Percentiles rank a stretch among this genome's conserved stretches.
Evolutionary conservation across 2,797 vertebrate species (phyloP).

Genomic region (Manis javanica): DNA sequence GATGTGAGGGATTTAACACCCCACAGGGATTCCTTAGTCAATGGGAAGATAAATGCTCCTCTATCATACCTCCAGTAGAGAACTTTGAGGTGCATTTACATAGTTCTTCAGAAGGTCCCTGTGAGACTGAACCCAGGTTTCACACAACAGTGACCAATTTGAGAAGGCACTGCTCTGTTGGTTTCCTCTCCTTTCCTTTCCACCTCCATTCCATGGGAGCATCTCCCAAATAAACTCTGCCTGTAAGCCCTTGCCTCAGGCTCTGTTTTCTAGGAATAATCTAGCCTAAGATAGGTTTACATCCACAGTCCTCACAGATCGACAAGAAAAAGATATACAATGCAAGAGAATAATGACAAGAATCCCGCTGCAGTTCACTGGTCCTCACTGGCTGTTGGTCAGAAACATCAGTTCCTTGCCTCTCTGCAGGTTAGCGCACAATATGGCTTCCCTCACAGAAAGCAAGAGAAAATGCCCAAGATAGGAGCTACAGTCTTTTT

Average conservation of each 20-base stretch:
- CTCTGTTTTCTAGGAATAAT: not conserved
- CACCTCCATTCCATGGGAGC: not conserved
- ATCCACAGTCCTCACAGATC: not conserved
- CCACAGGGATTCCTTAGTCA: not conserved
- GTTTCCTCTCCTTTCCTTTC: not conserved
- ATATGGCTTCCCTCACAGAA: not conserved
- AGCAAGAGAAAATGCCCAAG: not conserved
- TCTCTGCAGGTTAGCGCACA: not conserved
- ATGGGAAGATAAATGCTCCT: not conserved
- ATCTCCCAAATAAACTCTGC: not conserved
- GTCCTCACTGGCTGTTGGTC: not conserved
- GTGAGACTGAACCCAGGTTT: not conserved
- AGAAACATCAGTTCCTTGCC: not conserved
- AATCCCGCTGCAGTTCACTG: not conserved
- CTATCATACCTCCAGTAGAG: not conserved
- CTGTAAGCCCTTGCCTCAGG: not conserved
- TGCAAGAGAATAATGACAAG: not conserved
- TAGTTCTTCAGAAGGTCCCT: not conserved
- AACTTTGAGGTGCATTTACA: slow-evolving; percentile 1
- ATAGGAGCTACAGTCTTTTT: not conserved
- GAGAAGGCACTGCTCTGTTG: not conserved
- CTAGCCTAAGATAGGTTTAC: not conserved
- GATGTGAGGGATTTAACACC: not conserved
- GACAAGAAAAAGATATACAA: not conserved
- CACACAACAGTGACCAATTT: not conserved